Evolutionary conservation across 2,113 vertebrate genomes (phyloP).

Genomic region (Poicephalus meyeri): DNA sequence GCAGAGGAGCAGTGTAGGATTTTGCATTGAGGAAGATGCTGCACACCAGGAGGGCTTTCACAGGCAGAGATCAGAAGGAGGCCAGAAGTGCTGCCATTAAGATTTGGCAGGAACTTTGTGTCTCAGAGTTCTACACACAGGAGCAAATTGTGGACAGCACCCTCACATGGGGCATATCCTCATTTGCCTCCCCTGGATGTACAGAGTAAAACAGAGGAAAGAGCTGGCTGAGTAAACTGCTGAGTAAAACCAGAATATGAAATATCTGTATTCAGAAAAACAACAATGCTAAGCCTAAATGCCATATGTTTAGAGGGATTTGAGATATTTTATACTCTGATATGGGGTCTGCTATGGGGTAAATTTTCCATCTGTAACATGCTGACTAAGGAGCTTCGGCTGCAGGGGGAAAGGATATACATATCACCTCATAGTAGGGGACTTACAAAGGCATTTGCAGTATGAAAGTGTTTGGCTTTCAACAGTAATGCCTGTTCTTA

Average conservation of each 20-base stretch:
- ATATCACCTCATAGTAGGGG: neutral
- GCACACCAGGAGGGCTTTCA: neutral
- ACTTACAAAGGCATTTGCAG: neutral
- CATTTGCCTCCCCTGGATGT: neutral
- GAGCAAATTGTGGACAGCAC: neutral
- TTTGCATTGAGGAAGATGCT: rapidly evolving
- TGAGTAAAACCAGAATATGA: neutral
- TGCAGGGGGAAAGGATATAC: neutral
- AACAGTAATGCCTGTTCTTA: neutral
- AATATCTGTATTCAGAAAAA: neutral
- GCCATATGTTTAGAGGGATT: neutral
- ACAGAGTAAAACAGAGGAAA: rapidly evolving
- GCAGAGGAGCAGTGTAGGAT: neutral
- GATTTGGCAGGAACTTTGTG: neutral
- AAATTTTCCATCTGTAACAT: neutral
- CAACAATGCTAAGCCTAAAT: neutral
- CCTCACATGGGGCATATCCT: rapidly evolving
- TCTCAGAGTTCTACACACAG: neutral
- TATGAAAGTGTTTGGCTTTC: neutral
- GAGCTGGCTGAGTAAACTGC: neutral
- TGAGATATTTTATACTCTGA: neutral
- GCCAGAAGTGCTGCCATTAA: neutral
- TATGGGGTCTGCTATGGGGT: too few relatives aligned
- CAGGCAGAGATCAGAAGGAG: neutral
- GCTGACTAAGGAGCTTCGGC: neutral